A percentile compares a stretch with the other conserved stretches of the same genome.
These are phyloP conservation scores for Drosophila navojoa DNA, from an alignment of 1,140 invertebrate genomes.

Conservation along the genomic window DNA sequence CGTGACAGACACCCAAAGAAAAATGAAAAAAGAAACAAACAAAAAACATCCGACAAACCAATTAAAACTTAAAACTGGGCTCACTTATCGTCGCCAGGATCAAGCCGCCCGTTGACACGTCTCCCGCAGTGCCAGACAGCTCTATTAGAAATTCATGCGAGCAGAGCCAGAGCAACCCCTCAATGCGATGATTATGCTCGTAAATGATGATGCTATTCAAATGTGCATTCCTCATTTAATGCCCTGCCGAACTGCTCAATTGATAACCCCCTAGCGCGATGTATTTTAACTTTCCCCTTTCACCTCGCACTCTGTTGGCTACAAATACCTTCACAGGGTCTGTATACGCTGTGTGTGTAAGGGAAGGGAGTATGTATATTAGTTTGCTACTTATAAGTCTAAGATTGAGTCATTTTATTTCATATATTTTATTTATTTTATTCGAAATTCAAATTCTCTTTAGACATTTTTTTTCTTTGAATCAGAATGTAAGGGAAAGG, in stretches of 20 bases:
- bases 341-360: no score
- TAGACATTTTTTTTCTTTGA: no score
- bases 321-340: no score
- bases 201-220: constrained; percentile 62
- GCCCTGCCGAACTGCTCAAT: constrained; percentile 45
- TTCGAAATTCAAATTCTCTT: no score
- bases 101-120: constrained; percentile 27
- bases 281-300: not conserved
- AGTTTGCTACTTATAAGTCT: no score
- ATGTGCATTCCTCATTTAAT: constrained; percentile 35
- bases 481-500: no score
- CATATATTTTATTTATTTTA: no score
- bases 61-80: constrained; percentile 63
- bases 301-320: no score
- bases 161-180: no score
- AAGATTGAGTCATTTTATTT: no score
- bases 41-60: constrained; percentile 28
- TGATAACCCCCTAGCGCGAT: constrained; percentile 24
- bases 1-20: constrained; percentile 25
- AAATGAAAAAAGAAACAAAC: constrained; percentile 10
- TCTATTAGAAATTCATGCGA: constrained; percentile 54
- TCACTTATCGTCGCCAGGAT: constrained; percentile 57
- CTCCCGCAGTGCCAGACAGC: constrained; percentile 62
- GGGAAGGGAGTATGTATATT: no score
- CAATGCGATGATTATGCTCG: constrained; percentile 40